Conservation (phyloP, 2,888 invertebrate genomes). For the Clepsis dumicolana region DNA sequence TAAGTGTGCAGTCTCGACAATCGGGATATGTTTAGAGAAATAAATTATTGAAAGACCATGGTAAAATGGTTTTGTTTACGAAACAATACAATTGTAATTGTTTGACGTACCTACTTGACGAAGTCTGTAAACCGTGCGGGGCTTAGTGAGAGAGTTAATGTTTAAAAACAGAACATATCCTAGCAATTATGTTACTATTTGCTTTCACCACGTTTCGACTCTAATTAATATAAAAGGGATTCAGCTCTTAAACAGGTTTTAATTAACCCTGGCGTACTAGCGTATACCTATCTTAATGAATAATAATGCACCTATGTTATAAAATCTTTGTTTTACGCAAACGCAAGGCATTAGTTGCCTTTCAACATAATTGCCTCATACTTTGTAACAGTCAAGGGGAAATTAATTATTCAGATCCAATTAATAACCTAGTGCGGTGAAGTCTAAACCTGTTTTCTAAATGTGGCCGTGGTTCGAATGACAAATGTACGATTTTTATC, state of each 20-base stretch:
- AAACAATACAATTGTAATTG: no score
- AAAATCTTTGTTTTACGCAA: slow-evolving; percentile 34
- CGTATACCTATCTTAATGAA: neutral
- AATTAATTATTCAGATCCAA: slow-evolving; percentile 39
- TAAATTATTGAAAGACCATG: neutral
- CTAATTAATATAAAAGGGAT: slow-evolving; percentile 23
- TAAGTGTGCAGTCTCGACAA: neutral
- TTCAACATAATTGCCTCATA: slow-evolving; percentile 42
- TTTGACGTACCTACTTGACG: no score
- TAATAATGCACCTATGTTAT: slow-evolving; percentile 10
- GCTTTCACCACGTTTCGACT: neutral
- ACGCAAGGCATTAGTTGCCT: slow-evolving; percentile 38
- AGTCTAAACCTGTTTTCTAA: slow-evolving; percentile 41
- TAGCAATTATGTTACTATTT: neutral
- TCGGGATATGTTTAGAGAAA: neutral
- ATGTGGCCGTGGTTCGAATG: slow-evolving; percentile 29
- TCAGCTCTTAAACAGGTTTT: slow-evolving; percentile 16
- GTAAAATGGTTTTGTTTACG: neutral
- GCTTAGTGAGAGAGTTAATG: no score
- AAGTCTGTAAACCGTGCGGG: no score
- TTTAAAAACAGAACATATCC: no score
- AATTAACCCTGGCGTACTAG: slow-evolving; percentile 12
- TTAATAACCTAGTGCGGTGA: slow-evolving; percentile 37
- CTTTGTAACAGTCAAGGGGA: slow-evolving; percentile 36
- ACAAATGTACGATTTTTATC: slow-evolving; percentile 38